phyloP scores from a whole-genome alignment of 2,888 invertebrate species.

The Acrocera orbiculus region DNA sequence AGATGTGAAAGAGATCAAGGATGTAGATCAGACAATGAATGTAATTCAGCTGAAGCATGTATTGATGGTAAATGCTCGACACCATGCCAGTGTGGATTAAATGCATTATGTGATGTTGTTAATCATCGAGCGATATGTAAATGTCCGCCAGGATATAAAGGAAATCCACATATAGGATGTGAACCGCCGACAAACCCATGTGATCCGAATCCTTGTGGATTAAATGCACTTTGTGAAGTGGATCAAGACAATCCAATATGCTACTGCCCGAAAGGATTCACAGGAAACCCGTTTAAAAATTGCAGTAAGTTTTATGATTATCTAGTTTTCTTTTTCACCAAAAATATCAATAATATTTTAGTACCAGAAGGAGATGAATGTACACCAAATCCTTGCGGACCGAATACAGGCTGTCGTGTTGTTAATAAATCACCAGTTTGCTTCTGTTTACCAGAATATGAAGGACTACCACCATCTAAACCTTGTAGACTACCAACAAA shows the following conservation, averaged over 20 bases:
- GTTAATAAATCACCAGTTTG: conserved; percentile 60
- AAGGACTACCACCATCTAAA: conserved; percentile 61
- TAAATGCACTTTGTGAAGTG: conserved; percentile 65
- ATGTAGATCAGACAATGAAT: conserved; percentile 53
- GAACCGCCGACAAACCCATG: conserved; percentile 61
- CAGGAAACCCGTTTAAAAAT: conserved; percentile 78
- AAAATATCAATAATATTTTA: conserved; percentile 32
- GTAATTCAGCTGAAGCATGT: conserved; percentile 56
- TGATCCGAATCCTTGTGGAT: conserved; percentile 72
- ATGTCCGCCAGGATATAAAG: conserved; percentile 64
- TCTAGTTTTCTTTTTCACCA: too few species aligned
- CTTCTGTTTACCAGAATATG: conserved; percentile 74
- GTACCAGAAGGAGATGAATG: conserved; percentile 80
- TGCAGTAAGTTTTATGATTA: conserved; percentile 54
- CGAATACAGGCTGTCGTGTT: conserved; percentile 63
- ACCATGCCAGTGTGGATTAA: conserved; percentile 60
- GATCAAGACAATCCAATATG: conserved; percentile 77
- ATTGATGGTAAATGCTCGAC: conserved; percentile 57
- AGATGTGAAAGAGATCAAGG: conserved; percentile 51
- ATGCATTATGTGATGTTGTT: conserved; percentile 64
- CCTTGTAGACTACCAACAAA: conserved; percentile 54
- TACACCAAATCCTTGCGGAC: conserved; percentile 65
- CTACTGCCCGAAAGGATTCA: conserved; percentile 73
- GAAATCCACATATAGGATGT: conserved; percentile 56
- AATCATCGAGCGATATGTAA: conserved; percentile 66